These are phyloP conservation scores for Lucifuga dentata DNA, from an alignment of 2,113 vertebrate genomes.

Conservation along the genomic window DNA sequence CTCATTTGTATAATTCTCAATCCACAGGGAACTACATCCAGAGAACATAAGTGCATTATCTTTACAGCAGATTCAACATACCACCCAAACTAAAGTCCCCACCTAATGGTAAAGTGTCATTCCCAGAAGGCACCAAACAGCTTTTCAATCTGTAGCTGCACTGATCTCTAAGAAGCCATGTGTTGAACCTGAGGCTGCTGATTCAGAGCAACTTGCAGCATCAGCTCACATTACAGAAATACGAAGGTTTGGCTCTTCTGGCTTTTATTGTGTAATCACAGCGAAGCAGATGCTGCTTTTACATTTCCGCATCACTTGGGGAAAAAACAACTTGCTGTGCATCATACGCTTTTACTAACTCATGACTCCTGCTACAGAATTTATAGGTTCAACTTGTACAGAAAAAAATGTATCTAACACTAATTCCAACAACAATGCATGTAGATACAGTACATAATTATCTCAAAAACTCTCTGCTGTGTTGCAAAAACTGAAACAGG, in stretches of 20 bases:
- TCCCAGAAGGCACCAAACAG: constrained; percentile 22
- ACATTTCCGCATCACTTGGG: constrained; percentile 14
- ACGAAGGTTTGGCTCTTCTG: constrained; percentile 10
- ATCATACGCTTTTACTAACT: constrained; percentile 18
- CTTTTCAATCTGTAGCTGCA: constrained; percentile 14
- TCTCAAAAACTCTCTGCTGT: constrained; percentile 48
- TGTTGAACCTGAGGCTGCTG: constrained; percentile 41
- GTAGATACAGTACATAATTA: constrained; percentile 69
- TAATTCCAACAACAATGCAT: constrained; percentile 46
- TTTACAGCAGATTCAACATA: not conserved
- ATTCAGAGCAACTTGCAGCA: constrained; percentile 29
- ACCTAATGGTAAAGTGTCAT: constrained; percentile 30
- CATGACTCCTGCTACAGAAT: constrained; percentile 16
- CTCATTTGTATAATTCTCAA: not conserved
- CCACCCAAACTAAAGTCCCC: constrained; percentile 11
- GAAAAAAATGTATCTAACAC: constrained; percentile 29
- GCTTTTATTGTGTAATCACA: constrained; percentile 46
- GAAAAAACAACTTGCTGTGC: constrained; percentile 23
- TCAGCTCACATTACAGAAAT: not conserved
- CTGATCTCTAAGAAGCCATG: not conserved
- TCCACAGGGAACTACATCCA: not conserved
- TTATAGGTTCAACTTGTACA: constrained; percentile 19
- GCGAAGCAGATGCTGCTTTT: constrained; percentile 23
- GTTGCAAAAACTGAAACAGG: constrained; percentile 53
- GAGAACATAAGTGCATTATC: not conserved